A percentile compares a stretch with the other conserved stretches of the same genome.
These are phyloP conservation scores for Drosophila neonasuta DNA, from an alignment of 2,888 invertebrate genomes.

Conservation along the genomic window DNA sequence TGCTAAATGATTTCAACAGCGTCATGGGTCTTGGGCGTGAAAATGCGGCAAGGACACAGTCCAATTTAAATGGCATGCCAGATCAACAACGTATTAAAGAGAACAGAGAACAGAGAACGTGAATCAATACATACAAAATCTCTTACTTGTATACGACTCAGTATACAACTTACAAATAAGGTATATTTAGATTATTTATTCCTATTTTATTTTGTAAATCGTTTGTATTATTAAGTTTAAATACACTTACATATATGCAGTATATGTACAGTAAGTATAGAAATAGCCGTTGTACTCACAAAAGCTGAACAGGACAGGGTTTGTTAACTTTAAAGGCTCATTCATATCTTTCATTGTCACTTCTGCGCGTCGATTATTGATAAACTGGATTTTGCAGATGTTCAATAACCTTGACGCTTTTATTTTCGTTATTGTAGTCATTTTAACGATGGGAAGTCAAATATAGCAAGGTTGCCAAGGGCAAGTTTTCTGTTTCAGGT, in stretches of 20 bases:
- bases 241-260: neutral
- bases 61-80: conserved; percentile 21
- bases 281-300: neutral
- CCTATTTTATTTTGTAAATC: no score
- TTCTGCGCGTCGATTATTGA: conserved; percentile 28
- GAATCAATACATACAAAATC: neutral
- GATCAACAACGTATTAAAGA: neutral
- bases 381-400: conserved; percentile 65
- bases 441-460: conserved; percentile 9
- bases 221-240: no score
- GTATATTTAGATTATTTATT: no score
- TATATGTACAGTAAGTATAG: neutral
- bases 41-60: conserved; percentile 45
- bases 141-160: no score
- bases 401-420: conserved; percentile 49
- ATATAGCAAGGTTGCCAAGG: conserved; percentile 47
- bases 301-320: conserved; percentile 5
- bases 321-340: conserved; percentile 21
- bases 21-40: conserved; percentile 49
- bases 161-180: no score
- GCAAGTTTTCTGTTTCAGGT: conserved; percentile 13
- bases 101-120: neutral
- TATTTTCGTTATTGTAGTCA: conserved; percentile 26
- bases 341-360: conserved; percentile 33
- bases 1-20: conserved; percentile 48